Base-by-base conservation (phyloP, 2,113 vertebrate genomes). In the Chinchilla lanigera region DNA sequence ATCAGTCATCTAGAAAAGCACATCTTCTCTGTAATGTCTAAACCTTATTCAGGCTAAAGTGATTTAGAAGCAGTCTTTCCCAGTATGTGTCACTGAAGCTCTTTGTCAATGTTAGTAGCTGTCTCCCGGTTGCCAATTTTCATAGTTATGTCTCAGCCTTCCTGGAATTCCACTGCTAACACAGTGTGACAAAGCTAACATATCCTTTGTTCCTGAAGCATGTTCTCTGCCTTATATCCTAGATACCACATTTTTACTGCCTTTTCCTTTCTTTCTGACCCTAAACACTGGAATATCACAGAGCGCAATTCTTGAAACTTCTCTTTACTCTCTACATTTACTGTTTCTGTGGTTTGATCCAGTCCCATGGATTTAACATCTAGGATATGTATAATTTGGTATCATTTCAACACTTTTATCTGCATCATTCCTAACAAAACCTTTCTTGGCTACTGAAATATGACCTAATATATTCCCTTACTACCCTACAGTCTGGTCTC, bases 401-500 rank as follows among this genome's bases (percentile, higher is more conserved):
- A 75, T 7, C 14, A 52, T 87, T n/a, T 60, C n/a, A 44, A 44
- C 12, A 63, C 1, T 7, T 58, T 24, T 11, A n/a, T 16, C 1
- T 83, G 28, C 77, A 38, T 19, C 56, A 82, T 41, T 10, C 3
- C 33, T n/a, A 30, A 54, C 17, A 50, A 82, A 1, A 6, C 9
- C 22, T 63, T 30, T 0, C 19, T 61, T 75, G 8, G 7, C 24
- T 83, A 83, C 47, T 81, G 63, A 81, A 58, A 84, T 8, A 24
- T 30, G 3, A 54, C 4, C 65, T 30, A 11, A 12, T 83, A 24
- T 69, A 10, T 38, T 44, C 60, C 22, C 7, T n/a, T 35, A 26
- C 1, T 33, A 2, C 3, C 22, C 2, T 41, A 0, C 0, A 4
- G 7, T 52, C 19, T 67, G 13, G 13, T 86, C 22, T 69, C 20